A percentile compares a stretch with the other conserved stretches of the same genome.
phyloP scores from a whole-genome alignment of 2,888 invertebrate genomes.

The Torymus texanus region DNA sequence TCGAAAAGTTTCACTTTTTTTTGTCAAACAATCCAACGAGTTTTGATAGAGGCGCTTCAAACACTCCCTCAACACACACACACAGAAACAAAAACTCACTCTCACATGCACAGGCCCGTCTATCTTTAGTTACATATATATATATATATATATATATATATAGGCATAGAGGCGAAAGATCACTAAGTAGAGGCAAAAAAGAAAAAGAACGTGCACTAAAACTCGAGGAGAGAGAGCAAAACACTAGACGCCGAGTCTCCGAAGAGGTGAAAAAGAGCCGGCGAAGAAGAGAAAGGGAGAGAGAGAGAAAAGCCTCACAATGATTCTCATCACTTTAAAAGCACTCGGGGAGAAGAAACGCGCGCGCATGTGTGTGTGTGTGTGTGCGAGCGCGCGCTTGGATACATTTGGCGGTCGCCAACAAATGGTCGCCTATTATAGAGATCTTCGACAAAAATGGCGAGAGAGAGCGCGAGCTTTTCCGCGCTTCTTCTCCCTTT shows the following conservation, averaged over 20 bases:
- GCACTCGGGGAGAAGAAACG: slow-evolving; percentile 55
- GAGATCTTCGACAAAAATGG: slow-evolving; percentile 59
- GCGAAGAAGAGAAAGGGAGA: background rate
- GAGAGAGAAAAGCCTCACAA: slow-evolving; percentile 52
- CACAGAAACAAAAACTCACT: no score
- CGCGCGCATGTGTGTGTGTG: background rate
- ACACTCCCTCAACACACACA: no score
- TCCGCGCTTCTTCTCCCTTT: background rate
- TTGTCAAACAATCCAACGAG: no score
- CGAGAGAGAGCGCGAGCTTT: slow-evolving; percentile 27
- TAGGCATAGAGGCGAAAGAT: no score
- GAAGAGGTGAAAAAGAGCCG: background rate
- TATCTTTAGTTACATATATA: no score
- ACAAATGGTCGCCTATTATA: slow-evolving; percentile 54
- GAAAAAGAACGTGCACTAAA: background rate
- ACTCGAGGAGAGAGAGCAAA: background rate
- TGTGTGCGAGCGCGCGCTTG: slow-evolving; percentile 1
- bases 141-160: no score
- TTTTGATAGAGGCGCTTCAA: no score
- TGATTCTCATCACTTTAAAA: slow-evolving; percentile 63
- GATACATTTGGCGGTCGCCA: slow-evolving; percentile 14
- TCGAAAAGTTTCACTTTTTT: no score
- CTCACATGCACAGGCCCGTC: no score
- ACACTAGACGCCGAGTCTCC: background rate
- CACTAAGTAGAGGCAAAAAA: no score